Conservation (phyloP, 2,797 vertebrate genomes). For the Notolepis coatsorum region DNA sequence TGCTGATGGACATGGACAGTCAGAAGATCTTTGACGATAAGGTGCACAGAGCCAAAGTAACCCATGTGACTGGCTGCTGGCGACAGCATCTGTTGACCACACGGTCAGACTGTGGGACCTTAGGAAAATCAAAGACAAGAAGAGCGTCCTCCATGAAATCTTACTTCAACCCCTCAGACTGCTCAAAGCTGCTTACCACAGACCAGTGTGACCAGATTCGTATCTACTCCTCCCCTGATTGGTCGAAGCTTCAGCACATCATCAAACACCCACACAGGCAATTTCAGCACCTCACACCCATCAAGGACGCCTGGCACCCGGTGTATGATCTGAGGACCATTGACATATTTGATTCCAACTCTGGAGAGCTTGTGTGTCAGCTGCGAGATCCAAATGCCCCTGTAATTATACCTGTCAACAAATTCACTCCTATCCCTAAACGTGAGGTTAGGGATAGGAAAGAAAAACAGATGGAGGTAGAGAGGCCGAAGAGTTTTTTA, state of each 20-base stretch:
- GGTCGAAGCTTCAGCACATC: conserved; percentile 87
- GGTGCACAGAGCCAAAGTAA: conserved; percentile 93
- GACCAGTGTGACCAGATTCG: conserved; percentile 93
- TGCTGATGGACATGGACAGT: too few species aligned
- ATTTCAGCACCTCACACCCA: conserved; percentile 94
- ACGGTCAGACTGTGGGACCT: conserved; percentile 97
- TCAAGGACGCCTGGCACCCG: conserved; percentile 97
- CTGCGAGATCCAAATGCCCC: conserved; percentile 85
- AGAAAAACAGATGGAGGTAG: too few species aligned
- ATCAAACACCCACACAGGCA: conserved; percentile 94
- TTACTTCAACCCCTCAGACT: conserved; percentile 89
- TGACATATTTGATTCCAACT: conserved; percentile 90
- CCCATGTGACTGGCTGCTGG: conserved; percentile 93
- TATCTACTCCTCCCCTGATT: conserved; percentile 89
- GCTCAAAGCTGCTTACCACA: conserved; percentile 91
- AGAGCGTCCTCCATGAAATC: conserved; percentile 86
- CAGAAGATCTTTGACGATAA: conserved; percentile 93
- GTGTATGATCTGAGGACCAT: conserved; percentile 89
- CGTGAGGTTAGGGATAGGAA: too few species aligned
- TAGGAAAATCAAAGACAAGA: conserved; percentile 90
- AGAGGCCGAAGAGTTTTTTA: too few species aligned
- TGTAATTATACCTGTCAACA: conserved; percentile 92
- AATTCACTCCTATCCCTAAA: too few species aligned
- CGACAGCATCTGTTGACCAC: conserved; percentile 93
- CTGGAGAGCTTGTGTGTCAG: conserved; percentile 86